Evolutionary conservation across 1,140 invertebrate species (phyloP).

Genomic region (Araneus ventricosus): DNA sequence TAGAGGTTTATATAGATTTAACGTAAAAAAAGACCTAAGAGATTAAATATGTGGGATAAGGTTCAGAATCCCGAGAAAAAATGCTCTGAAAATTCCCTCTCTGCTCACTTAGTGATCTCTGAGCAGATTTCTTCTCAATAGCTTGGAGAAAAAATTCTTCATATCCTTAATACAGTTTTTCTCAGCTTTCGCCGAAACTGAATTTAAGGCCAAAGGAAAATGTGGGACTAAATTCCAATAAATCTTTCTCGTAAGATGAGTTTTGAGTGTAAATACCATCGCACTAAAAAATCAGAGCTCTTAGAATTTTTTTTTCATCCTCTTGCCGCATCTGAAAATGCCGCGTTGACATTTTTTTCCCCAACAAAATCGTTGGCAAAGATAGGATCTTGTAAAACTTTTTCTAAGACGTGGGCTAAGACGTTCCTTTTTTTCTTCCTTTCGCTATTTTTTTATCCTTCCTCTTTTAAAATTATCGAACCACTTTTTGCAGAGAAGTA

Average conservation of each 20-base stretch:
- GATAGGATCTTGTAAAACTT: slow-evolving; percentile 38
- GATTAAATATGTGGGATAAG: not conserved
- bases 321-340: not conserved
- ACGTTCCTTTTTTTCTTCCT: not conserved
- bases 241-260: slow-evolving; percentile 53
- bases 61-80: not conserved
- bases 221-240: slow-evolving; percentile 52
- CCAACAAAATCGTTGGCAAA: not conserved
- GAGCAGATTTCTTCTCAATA: not conserved
- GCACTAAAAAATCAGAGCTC: slow-evolving; percentile 47
- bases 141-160: not conserved
- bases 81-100: not conserved
- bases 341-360: not conserved
- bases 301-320: not conserved
- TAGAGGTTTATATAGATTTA: not conserved
- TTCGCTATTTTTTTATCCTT: not conserved
- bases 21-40: not conserved
- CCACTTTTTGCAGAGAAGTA: not conserved
- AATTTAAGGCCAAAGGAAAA: slow-evolving; percentile 48
- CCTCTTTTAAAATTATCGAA: slow-evolving; percentile 21
- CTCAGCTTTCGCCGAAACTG: not conserved
- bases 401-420: not conserved
- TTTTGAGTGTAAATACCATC: slow-evolving; percentile 52
- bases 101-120: not conserved
- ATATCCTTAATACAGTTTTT: not conserved